Conservation (phyloP, 92 coral and sea anemone genomes). For the Zoanthus sansibaricus region DNA sequence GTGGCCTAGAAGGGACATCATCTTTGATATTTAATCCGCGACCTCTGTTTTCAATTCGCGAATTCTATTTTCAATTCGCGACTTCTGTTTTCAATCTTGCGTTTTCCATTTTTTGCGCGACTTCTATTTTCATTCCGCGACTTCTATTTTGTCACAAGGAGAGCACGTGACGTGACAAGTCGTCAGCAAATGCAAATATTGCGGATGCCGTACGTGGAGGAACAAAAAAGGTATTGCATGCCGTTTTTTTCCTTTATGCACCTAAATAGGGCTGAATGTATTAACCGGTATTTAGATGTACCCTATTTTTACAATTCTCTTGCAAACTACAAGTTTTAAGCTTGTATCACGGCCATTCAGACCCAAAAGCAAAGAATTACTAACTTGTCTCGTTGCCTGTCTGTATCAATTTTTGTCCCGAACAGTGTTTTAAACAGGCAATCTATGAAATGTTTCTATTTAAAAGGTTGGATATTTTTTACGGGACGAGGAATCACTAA, state of each 20-base stretch:
- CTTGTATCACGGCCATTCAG: constrained; percentile 4
- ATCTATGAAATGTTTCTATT: background rate
- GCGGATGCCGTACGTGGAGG: background rate
- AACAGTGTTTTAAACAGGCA: background rate
- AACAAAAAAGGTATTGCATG: background rate
- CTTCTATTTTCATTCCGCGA: constrained; percentile 2
- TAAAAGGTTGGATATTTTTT: constrained; percentile 23
- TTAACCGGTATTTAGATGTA: background rate
- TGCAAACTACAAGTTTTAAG: background rate
- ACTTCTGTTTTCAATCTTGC: background rate
- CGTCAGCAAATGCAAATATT: background rate
- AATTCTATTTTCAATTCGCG: background rate
- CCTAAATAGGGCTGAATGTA: constrained; percentile 1
- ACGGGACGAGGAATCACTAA: background rate
- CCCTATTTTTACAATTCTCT: background rate
- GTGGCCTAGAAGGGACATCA: too few species aligned
- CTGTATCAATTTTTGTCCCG: background rate
- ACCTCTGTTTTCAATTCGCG: too few species aligned
- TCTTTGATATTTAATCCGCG: too few species aligned
- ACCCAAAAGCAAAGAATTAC: background rate
- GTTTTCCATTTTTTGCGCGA: too few species aligned
- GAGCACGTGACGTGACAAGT: constrained; percentile 15
- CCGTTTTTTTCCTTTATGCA: background rate
- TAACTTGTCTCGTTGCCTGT: constrained; percentile 17
- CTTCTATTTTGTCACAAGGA: constrained; percentile 9